Evolutionary conservation across 2,113 vertebrate species (phyloP), one percentile per base, ranked within the genome.

Genomic region (Zosterops hypoxanthus): DNA sequence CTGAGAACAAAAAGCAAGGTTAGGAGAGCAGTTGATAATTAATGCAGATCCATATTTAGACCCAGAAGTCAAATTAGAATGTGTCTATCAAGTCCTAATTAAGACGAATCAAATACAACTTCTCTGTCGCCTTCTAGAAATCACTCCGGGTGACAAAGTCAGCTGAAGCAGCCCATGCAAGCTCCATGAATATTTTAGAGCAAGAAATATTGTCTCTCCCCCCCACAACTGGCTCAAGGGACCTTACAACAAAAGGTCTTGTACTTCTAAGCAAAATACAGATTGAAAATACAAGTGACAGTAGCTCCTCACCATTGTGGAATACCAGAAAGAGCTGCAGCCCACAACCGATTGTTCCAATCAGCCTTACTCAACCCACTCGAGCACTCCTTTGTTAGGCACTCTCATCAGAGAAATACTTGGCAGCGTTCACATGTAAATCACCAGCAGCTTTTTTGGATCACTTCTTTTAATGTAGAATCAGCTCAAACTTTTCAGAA

Each of bases 361-460:
- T 94, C 95, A 94, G 78, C 82, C 66, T 95, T 60, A 46, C 91
- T 85, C 86, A 84, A 85, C 72, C 72, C 93, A 89, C 61, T 82
- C 1, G 2, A 96, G 85, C 71, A 66, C 75, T 94, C 42, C 83
- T 95, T 95, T 95, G 93, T 92, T 94, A 66, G 47, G 55, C 56
- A 34, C 34, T 86, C 93, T 93, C 93, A 96, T 76, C 89, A 86
- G 66, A 73, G 82, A 82, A 90, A 93, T 63, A 88, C 75, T 95
- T 96, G 95, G 95, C 92, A 96, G 82, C 0, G 66, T 29, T 82
- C 81, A 55, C 84, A 91, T 69, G 85, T 56, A 92, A 96, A 95
- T 93, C 93, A 88, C 5, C 91, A 94, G 42, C 90, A 91, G 92
- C 90, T 88, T 96, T 96, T 89, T 91, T 95, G 93, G 94, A 96